Conservation (phyloP, 1,140 invertebrate genomes). For the Panagrolaimus sp. region DNA sequence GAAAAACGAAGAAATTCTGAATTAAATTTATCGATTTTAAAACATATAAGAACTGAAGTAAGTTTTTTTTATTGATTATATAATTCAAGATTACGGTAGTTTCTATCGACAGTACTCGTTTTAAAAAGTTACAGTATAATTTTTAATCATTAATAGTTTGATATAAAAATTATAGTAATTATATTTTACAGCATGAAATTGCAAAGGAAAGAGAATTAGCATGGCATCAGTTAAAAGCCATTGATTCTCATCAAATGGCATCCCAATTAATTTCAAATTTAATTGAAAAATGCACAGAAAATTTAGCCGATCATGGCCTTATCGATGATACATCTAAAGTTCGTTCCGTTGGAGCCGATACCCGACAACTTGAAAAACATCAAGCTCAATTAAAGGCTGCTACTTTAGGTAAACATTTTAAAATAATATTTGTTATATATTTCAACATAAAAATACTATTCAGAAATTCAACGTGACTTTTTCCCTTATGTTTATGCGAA, state of each 20-base stretch:
- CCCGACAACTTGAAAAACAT: constrained; percentile 26
- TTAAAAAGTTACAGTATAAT: neutral
- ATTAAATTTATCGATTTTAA: constrained; percentile 7
- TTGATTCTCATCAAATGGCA: constrained; percentile 25
- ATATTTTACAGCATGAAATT: constrained; percentile 11
- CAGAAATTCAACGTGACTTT: constrained; percentile 28
- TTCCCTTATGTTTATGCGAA: constrained; percentile 36
- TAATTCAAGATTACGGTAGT: too few species aligned
- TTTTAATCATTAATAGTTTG: neutral
- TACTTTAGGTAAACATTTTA: constrained; percentile 21
- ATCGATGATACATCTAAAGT: constrained; percentile 23
- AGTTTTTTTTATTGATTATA: neutral
- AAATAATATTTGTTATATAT: neutral
- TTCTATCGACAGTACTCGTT: too few species aligned
- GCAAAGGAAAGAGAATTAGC: constrained; percentile 17
- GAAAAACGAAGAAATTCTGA: constrained; percentile 28
- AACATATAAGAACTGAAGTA: constrained; percentile 1
- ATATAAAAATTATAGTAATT: neutral
- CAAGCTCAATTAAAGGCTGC: constrained; percentile 8
- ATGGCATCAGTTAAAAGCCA: constrained; percentile 20
- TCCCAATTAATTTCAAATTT: constrained; percentile 20
- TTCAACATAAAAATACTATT: constrained; percentile 17
- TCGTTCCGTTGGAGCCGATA: constrained; percentile 27
- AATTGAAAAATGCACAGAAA: constrained; percentile 24
- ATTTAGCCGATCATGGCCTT: constrained; percentile 23